A percentile compares a stretch with the other conserved stretches of the same genome.
Evolutionary conservation across 2,797 vertebrate genomes (phyloP).

Genomic region (Valencia hispanica): DNA sequence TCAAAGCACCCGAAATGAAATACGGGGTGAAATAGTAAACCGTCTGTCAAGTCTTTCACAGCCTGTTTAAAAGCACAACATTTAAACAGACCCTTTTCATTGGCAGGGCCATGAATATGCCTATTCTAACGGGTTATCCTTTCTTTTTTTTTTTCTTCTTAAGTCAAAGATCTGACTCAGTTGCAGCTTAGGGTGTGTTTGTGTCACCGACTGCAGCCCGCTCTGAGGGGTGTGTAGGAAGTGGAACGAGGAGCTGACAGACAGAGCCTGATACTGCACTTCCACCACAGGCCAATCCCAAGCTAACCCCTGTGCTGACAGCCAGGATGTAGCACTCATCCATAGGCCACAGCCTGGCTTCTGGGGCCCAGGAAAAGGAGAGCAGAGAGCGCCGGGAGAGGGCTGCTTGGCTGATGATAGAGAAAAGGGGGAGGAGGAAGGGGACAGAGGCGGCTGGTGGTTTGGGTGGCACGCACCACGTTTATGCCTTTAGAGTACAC

Average conservation of each 20-base stretch:
- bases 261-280: slow-evolving; percentile 76
- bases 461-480: slow-evolving; percentile 72
- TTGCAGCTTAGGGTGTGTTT: slow-evolving; percentile 56
- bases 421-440: slow-evolving; percentile 17
- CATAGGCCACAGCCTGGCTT: slow-evolving; percentile 73
- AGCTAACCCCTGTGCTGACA: slow-evolving; percentile 79
- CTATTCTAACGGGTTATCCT: slow-evolving; percentile 69
- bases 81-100: slow-evolving; percentile 75
- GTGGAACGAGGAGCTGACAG: slow-evolving; percentile 81
- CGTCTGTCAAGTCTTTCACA: slow-evolving; percentile 79
- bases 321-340: slow-evolving; percentile 84
- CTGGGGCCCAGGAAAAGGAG: slow-evolving; percentile 74
- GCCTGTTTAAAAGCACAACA: slow-evolving; percentile 86
- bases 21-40: slow-evolving; percentile 77
- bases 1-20: slow-evolving; percentile 78
- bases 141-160: slow-evolving; percentile 65
- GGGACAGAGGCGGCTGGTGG: slow-evolving; percentile 43
- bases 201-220: slow-evolving; percentile 63
- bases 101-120: slow-evolving; percentile 73
- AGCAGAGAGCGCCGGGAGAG: slow-evolving; percentile 61
- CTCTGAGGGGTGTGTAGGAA: slow-evolving; percentile 62
- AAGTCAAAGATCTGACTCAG: slow-evolving; percentile 58
- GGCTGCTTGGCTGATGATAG: slow-evolving; percentile 62
- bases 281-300: slow-evolving; percentile 77
- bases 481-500: slow-evolving; percentile 62